Conservation (phyloP, 37 sponge, comb jelly and placozoan species). For the Aphrocallistes beatrix region DNA sequence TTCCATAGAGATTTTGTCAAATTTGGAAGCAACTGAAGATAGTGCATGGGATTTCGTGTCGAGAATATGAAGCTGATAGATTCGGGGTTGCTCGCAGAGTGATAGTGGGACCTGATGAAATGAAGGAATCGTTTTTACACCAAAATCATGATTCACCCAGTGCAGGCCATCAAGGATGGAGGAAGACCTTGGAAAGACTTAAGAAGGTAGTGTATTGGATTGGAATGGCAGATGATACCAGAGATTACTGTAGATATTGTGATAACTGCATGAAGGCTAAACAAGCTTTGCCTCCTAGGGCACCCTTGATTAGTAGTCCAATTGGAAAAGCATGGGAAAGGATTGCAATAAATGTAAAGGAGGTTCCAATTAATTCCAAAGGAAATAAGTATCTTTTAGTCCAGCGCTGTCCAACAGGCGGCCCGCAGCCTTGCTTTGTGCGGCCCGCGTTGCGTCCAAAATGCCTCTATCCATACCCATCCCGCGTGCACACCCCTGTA, state of each 20-base stretch:
- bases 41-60: slow-evolving; percentile 21
- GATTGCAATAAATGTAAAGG: slow-evolving; percentile 19
- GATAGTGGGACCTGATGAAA: not conserved
- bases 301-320: slow-evolving; percentile 18
- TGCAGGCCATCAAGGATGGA: slow-evolving; percentile 39
- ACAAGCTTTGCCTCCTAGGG: slow-evolving; percentile 15
- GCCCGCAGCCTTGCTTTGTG: no score
- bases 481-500: no score
- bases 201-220: slow-evolving; percentile 9
- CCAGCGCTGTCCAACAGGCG: no score
- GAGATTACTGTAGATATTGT: slow-evolving; percentile 20
- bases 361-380: slow-evolving; percentile 20
- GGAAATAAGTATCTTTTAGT: slow-evolving; percentile 27
- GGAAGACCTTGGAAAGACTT: not conserved
- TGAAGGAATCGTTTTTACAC: slow-evolving; percentile 7
- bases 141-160: slow-evolving; percentile 11
- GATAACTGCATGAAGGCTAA: slow-evolving; percentile 20
- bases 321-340: slow-evolving; percentile 24
- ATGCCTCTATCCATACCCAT: no score
- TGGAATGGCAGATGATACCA: slow-evolving; percentile 22
- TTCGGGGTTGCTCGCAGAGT: not conserved
- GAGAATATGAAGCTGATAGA: not conserved
- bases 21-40: not conserved
- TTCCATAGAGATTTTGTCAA: not conserved
- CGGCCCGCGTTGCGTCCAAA: no score